Evolutionary conservation across 2,797 vertebrate species (phyloP).

Genomic region (Pangasius macronema): DNA sequence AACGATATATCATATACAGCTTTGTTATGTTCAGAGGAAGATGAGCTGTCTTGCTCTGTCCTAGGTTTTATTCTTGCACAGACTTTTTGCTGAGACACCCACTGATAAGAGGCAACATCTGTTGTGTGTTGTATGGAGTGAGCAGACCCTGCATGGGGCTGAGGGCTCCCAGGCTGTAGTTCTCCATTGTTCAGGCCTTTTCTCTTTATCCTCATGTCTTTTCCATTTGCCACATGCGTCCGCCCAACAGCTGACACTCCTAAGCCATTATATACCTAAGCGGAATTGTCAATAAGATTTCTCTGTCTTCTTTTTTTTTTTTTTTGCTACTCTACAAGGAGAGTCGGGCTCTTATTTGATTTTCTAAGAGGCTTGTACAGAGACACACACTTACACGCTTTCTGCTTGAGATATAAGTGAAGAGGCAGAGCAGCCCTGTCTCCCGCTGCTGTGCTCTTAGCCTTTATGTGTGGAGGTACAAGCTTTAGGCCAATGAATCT

Average conservation of each 20-base stretch:
- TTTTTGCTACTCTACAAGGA: conserved; percentile 33
- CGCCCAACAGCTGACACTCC: conserved; percentile 83
- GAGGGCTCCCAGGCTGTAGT: conserved; percentile 72
- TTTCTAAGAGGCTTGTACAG: conserved; percentile 29
- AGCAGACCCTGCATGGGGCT: conserved; percentile 79
- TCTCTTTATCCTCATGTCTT: conserved; percentile 77
- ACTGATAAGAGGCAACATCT: conserved; percentile 93
- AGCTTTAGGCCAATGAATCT: neutral
- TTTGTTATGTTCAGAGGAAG: conserved; percentile 19
- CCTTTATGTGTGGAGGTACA: conserved; percentile 11
- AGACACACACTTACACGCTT: conserved; percentile 14
- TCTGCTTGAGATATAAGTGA: conserved; percentile 41
- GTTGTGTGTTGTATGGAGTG: conserved; percentile 86
- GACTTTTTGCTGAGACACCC: conserved; percentile 80
- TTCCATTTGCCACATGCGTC: conserved; percentile 80
- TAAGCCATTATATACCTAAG: conserved; percentile 59
- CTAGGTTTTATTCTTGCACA: conserved; percentile 75
- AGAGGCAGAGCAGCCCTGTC: conserved; percentile 11
- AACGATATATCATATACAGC: neutral
- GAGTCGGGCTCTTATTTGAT: conserved; percentile 50
- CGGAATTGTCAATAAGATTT: conserved; percentile 54
- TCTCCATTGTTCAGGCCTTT: conserved; percentile 74
- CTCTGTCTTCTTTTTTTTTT: conserved; percentile 22
- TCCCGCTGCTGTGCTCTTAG: conserved; percentile 32
- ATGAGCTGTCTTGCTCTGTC: conserved; percentile 61